Evolutionary conservation across 2,888 invertebrate species (phyloP).

Genomic region (Acanthosepion pharaonis): DNA sequence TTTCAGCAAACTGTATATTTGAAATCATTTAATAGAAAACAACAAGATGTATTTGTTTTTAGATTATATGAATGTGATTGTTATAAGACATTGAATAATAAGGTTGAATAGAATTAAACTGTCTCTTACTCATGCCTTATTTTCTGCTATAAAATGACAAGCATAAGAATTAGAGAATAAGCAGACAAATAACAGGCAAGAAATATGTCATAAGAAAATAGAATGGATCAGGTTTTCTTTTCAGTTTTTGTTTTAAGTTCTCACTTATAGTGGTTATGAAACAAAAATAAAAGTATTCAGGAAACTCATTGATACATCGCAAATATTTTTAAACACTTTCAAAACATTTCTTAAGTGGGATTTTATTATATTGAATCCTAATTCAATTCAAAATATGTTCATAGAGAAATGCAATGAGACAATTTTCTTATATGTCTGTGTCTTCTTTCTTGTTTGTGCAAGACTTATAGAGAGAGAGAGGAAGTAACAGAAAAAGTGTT

Average conservation of each 20-base stretch:
- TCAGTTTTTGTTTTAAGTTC: conserved; percentile 33
- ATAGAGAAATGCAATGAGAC: conserved; percentile 17
- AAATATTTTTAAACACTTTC: conserved; percentile 7
- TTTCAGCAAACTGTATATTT: too few species aligned
- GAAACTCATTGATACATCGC: neutral
- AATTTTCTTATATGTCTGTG: neutral
- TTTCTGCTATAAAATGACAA: neutral
- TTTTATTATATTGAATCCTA: conserved; percentile 33
- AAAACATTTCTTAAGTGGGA: conserved; percentile 33
- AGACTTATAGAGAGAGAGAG: neutral
- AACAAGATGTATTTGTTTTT: too few species aligned
- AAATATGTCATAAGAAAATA: conserved; percentile 12
- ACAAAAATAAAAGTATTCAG: neutral
- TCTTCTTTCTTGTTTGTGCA: neutral
- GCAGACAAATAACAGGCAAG: neutral
- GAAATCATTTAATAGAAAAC: too few species aligned
- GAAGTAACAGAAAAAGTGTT: neutral
- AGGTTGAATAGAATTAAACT: too few species aligned
- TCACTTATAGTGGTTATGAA: neutral
- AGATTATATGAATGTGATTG: too few species aligned
- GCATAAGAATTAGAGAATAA: neutral
- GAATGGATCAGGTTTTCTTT: neutral
- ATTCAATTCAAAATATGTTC: conserved; percentile 3
- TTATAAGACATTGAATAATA: too few species aligned
- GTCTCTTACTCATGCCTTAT: too few species aligned